Conservation (phyloP, 2,888 invertebrate species). For the Chrysolina haemoptera region DNA sequence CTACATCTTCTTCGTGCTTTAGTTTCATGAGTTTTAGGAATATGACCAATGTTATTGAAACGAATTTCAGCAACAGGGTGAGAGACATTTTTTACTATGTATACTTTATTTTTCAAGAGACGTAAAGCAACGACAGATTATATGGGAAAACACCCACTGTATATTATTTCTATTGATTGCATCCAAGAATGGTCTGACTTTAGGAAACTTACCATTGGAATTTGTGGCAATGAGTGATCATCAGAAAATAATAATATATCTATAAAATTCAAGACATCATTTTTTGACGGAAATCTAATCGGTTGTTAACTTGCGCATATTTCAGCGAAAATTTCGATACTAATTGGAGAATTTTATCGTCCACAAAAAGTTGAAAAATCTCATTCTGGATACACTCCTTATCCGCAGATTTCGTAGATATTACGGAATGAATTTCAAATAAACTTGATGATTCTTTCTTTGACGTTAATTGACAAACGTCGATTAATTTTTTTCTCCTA, state of each 20-base stretch:
- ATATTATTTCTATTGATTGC: constrained; percentile 50
- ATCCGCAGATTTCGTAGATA: constrained; percentile 23
- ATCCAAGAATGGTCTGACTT: constrained; percentile 54
- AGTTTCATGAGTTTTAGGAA: constrained; percentile 20
- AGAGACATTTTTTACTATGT: constrained; percentile 21
- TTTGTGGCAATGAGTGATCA: constrained; percentile 33
- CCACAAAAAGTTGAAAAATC: constrained; percentile 23
- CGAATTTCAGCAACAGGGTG: constrained; percentile 16
- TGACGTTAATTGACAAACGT: too few species aligned
- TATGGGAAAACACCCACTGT: constrained; percentile 48
- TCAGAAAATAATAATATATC: constrained; percentile 29
- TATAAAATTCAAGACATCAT: constrained; percentile 27
- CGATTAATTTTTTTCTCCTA: too few species aligned
- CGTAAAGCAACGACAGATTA: constrained; percentile 49
- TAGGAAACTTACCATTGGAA: constrained; percentile 39
- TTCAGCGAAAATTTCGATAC: constrained; percentile 35
- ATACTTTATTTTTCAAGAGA: constrained; percentile 28
- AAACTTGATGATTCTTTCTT: too few species aligned
- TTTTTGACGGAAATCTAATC: constrained; percentile 25
- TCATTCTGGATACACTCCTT: constrained; percentile 23
- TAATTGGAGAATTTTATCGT: constrained; percentile 18
- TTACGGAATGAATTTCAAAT: constrained; percentile 30
- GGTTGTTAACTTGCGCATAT: constrained; percentile 39
- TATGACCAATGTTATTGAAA: constrained; percentile 31
- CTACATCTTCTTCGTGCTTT: constrained; percentile 33